These are phyloP conservation scores for Musca vetustissima DNA, from an alignment of 1,140 invertebrate species.

Conservation along the genomic window DNA sequence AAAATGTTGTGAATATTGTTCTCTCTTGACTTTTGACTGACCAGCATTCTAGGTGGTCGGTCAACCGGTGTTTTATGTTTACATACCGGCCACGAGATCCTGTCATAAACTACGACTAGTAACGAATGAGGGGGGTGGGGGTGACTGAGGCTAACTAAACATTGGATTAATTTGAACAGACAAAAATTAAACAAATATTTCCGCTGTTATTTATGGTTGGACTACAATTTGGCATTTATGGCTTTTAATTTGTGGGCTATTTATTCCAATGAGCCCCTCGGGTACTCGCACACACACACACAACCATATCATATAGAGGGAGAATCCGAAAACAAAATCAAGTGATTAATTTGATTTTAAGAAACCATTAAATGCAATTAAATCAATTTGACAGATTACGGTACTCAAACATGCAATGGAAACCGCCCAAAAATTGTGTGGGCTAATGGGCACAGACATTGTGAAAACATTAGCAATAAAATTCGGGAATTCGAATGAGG, in stretches of 20 bases:
- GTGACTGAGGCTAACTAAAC: not conserved
- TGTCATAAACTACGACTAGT: not conserved
- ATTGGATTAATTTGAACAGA: not conserved
- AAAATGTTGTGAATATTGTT: no score
- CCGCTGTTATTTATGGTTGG: not conserved
- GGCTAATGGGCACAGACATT: no score
- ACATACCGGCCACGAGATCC: no score
- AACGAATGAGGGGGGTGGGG: no score
- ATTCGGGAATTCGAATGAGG: not conserved
- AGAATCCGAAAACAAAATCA: not conserved
- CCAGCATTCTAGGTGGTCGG: no score
- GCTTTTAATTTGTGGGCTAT: conserved; percentile 16
- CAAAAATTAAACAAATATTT: conserved; percentile 20
- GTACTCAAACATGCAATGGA: not conserved
- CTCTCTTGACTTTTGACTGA: no score
- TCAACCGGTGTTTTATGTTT: no score
- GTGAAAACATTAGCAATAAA: not conserved
- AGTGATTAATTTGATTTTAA: conserved; percentile 28
- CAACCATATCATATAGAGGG: no score
- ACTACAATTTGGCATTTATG: not conserved
- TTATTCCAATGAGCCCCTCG: not conserved
- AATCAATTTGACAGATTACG: conserved; percentile 30
- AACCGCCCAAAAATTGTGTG: not conserved
- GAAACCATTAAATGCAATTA: conserved; percentile 30
- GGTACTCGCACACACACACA: no score